A percentile compares a stretch with the other conserved stretches of the same genome.
Evolutionary conservation across 1,140 invertebrate genomes (phyloP).

Genomic region (Lethrus apterus): DNA sequence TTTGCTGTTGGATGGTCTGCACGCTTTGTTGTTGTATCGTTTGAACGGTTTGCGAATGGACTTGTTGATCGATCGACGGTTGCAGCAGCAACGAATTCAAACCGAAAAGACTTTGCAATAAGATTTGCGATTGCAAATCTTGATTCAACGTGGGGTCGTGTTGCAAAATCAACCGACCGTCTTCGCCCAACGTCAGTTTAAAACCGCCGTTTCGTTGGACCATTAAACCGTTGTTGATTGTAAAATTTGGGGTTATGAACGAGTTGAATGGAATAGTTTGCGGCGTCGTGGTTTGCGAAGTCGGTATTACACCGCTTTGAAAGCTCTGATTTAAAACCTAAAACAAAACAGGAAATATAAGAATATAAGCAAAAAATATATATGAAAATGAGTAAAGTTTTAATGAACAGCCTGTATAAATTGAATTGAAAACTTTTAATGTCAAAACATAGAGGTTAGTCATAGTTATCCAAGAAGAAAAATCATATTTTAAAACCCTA

Average conservation of each 20-base stretch:
- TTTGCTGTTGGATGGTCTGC: constrained; percentile 41
- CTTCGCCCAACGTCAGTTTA: constrained; percentile 38
- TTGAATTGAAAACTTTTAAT: too few relatives aligned
- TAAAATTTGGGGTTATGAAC: constrained; percentile 38
- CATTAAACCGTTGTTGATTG: constrained; percentile 40
- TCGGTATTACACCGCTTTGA: constrained; percentile 34
- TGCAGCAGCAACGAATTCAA: constrained; percentile 37
- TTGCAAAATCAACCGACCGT: constrained; percentile 38
- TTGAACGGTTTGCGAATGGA: constrained; percentile 39
- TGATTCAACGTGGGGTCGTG: constrained; percentile 39
- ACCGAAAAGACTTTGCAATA: constrained; percentile 38
- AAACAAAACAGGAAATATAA: constrained; percentile 2
- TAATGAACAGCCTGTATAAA: too few relatives aligned
- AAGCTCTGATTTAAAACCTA: constrained; percentile 27
- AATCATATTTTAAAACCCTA: too few relatives aligned
- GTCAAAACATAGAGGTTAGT: too few relatives aligned
- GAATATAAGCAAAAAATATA: too few relatives aligned
- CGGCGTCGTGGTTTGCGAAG: constrained; percentile 19
- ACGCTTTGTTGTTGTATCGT: constrained; percentile 40
- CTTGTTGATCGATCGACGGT: constrained; percentile 38
- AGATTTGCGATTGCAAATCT: constrained; percentile 39
- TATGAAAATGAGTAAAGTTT: too few relatives aligned
- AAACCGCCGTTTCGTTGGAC: constrained; percentile 36
- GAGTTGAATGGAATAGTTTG: constrained; percentile 31
- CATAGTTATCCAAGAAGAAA: too few relatives aligned